phyloP scores from a whole-genome alignment of 2,113 vertebrate genomes.

The Meleagris gallopavo region DNA sequence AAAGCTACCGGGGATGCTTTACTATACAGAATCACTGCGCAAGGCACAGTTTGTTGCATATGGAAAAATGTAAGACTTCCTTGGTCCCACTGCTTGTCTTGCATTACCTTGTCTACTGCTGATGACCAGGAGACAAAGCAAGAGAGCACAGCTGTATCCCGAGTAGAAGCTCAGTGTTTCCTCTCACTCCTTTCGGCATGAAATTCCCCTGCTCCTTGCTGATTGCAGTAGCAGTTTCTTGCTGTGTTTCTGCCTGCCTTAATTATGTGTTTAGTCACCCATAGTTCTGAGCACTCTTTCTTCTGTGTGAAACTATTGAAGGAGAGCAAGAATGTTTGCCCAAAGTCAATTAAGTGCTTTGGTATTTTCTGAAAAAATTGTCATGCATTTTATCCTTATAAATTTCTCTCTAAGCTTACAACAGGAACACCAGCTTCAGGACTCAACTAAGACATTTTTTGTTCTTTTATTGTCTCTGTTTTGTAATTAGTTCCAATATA shows the following conservation, averaged over 20 bases:
- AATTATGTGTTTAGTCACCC: not conserved
- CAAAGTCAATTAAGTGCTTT: not conserved
- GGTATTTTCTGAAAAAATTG: not conserved
- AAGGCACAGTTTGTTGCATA: not conserved
- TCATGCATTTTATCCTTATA: not conserved
- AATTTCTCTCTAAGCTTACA: not conserved
- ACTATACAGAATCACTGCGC: accelerated
- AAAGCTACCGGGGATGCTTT: not conserved
- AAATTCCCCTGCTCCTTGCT: not conserved
- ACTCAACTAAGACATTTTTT: not conserved
- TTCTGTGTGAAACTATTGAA: not conserved
- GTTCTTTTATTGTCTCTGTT: not conserved
- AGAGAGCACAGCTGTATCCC: not conserved
- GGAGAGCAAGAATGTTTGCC: not conserved
- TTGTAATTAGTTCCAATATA: not conserved
- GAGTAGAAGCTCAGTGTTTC: accelerated
- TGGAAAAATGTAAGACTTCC: accelerated
- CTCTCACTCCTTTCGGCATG: accelerated
- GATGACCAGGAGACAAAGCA: not conserved
- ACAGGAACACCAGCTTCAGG: not conserved
- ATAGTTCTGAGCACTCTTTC: not conserved
- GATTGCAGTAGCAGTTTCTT: not conserved
- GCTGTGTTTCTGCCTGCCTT: not conserved
- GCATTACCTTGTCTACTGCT: not conserved
- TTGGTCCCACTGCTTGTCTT: accelerated